Evolutionary conservation across 1,140 invertebrate genomes (phyloP).

Genomic region (Medauroidea extradentata): DNA sequence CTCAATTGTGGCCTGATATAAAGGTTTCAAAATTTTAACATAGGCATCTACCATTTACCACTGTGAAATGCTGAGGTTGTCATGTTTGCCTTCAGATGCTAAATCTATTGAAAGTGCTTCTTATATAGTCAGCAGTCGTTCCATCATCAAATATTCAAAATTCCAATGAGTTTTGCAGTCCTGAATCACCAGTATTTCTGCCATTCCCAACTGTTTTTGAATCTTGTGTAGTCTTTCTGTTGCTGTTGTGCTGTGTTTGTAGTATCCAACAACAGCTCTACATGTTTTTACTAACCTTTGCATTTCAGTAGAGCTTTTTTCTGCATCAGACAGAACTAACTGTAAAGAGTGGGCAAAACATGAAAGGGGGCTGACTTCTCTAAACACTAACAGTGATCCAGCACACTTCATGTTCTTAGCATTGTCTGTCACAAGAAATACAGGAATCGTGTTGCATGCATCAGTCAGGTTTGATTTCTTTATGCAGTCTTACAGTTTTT

Average conservation of each 20-base stretch:
- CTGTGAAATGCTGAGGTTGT: background rate
- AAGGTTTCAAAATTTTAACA: constrained; percentile 8
- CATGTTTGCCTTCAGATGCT: constrained; percentile 2
- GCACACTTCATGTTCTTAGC: no score
- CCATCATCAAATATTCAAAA: constrained; percentile 12
- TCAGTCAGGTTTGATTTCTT: no score
- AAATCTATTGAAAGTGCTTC: background rate
- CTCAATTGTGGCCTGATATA: constrained; percentile 4
- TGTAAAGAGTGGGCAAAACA: no score
- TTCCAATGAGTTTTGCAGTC: constrained; percentile 10
- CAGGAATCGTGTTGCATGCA: no score
- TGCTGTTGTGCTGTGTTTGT: constrained; percentile 11
- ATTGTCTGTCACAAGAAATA: no score
- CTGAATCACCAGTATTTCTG: constrained; percentile 4
- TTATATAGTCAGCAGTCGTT: constrained; percentile 3
- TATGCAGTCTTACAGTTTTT: no score
- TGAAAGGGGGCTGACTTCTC: no score
- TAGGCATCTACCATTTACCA: constrained; percentile 1
- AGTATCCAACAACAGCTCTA: background rate
- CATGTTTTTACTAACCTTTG: no score
- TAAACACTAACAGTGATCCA: no score
- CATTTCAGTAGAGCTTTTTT: no score
- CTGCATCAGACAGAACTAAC: no score
- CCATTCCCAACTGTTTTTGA: constrained; percentile 1
- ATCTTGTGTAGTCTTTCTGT: constrained; percentile 4